A percentile compares a stretch with the other conserved stretches of the same genome.
Evolutionary conservation across 2,888 invertebrate genomes (phyloP).

Genomic region (Macropis europaea): DNA sequence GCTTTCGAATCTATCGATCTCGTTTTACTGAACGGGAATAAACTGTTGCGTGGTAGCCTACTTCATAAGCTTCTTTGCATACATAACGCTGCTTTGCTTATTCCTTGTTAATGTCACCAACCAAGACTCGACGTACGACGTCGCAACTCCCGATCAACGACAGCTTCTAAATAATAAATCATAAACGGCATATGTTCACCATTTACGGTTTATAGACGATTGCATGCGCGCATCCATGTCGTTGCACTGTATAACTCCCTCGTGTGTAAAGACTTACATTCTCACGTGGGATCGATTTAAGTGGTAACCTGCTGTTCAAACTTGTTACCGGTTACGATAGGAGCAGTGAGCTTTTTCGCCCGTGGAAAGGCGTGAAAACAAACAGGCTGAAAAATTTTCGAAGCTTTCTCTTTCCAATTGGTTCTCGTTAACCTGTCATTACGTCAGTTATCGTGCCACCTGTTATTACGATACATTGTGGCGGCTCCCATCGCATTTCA

Average conservation of each 20-base stretch:
- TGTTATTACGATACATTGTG: constrained; percentile 52
- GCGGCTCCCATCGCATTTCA: constrained; percentile 29
- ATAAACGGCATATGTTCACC: constrained; percentile 25
- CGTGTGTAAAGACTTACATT: constrained; percentile 8
- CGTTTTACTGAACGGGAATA: background rate
- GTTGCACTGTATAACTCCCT: constrained; percentile 7
- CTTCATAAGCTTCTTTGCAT: background rate
- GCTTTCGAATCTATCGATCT: no score
- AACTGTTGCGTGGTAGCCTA: constrained; percentile 3
- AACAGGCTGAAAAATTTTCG: constrained; percentile 19
- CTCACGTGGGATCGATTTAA: background rate
- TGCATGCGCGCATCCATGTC: background rate
- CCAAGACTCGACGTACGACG: constrained; percentile 1
- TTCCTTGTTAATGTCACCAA: constrained; percentile 10
- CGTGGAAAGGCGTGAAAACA: background rate
- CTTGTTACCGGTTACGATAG: background rate
- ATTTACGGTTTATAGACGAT: constrained; percentile 6
- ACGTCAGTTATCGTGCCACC: constrained; percentile 37
- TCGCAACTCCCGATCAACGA: no score
- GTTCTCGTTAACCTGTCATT: constrained; percentile 43
- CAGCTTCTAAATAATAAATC: constrained; percentile 67
- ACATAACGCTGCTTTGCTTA: background rate
- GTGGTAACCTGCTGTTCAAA: no score
- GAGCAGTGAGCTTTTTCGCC: background rate
- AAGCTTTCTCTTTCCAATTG: constrained; percentile 54